Conservation (phyloP, 2,797 vertebrate species). For the Discoglossus pictus region DNA sequence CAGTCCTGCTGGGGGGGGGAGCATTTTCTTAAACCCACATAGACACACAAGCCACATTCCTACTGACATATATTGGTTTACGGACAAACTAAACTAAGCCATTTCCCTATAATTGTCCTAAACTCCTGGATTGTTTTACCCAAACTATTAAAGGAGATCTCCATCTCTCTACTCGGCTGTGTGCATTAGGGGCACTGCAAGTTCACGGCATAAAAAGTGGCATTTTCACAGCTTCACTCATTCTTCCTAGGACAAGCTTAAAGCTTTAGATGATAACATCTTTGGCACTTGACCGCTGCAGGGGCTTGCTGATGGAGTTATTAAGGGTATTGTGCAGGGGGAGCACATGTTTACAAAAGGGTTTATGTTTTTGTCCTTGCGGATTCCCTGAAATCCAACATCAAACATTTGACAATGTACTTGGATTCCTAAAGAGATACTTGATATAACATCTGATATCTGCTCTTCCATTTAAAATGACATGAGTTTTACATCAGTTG, state of each 20-base stretch:
- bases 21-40: too few species aligned
- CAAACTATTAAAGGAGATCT: constrained; percentile 20
- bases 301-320: constrained; percentile 35
- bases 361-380: constrained; percentile 16
- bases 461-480: not conserved
- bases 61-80: not conserved
- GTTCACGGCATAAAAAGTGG: constrained; percentile 31
- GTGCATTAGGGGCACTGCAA: constrained; percentile 18
- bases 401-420: constrained; percentile 13
- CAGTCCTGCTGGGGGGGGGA: too few species aligned
- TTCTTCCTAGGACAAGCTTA: constrained; percentile 25
- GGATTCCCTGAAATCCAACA: constrained; percentile 12
- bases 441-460: not conserved
- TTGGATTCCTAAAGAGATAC: constrained; percentile 2
- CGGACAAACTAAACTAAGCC: not conserved
- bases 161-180: too few species aligned
- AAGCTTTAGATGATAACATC: constrained; percentile 40
- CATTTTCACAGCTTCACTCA: constrained; percentile 20
- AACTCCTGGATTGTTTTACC: not conserved
- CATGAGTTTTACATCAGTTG: not conserved
- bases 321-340: constrained; percentile 2
- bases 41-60: constrained; percentile 1
- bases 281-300: constrained; percentile 19
- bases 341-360: constrained; percentile 34
- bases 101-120: not conserved